A percentile compares a stretch with the other conserved stretches of the same genome.
Evolutionary conservation across 2,113 vertebrate species (phyloP).

Genomic region (Chelonoidis abingdonii): DNA sequence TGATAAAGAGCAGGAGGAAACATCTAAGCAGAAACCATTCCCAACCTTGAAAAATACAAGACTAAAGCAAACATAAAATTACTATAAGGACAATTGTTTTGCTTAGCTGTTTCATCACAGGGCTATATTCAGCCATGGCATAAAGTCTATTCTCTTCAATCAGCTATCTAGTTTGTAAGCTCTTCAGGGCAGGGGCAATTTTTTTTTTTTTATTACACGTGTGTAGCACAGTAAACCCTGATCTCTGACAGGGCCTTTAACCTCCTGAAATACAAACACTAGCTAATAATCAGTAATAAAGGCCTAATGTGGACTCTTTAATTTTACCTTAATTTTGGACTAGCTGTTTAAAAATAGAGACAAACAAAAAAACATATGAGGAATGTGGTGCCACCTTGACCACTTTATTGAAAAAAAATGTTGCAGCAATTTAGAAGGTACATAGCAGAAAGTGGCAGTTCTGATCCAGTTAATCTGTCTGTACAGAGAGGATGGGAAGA

Average conservation of each 20-base stretch:
- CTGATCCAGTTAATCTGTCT: not conserved
- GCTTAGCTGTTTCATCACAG: not conserved
- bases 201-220: not conserved
- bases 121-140: not conserved
- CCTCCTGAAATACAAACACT: not conserved
- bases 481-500: not conserved
- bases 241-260: not conserved
- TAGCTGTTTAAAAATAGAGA: not conserved
- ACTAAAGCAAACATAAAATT: not conserved
- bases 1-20: not conserved
- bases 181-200: not conserved
- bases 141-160: not conserved
- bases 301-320: no score
- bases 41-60: not conserved
- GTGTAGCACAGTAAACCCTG: not conserved
- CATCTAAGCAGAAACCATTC: not conserved
- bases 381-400: not conserved
- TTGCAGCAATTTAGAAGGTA: not conserved
- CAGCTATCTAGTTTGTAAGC: accelerated
- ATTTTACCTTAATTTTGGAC: not conserved
- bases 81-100: not conserved
- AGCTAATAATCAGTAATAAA: not conserved
- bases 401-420: not conserved
- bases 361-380: not conserved
- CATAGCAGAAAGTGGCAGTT: not conserved